phyloP scores from a whole-genome alignment of 2,888 invertebrate genomes.

The Ectropis crepuscularia region DNA sequence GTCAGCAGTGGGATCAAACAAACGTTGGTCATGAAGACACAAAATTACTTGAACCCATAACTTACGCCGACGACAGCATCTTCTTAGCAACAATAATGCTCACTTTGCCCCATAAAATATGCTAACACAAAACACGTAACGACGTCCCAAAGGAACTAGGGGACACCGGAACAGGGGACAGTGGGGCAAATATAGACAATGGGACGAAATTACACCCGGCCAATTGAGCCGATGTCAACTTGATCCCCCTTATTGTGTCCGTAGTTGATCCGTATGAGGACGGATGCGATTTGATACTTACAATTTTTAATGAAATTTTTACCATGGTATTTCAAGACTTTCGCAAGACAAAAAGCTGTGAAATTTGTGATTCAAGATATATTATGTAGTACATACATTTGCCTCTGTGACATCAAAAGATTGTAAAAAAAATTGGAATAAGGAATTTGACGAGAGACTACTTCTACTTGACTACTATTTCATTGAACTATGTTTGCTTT shows the following conservation, averaged over 20 bases:
- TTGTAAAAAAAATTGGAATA: too few species aligned
- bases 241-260: conserved; percentile 83
- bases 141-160: conserved; percentile 63
- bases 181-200: conserved; percentile 76
- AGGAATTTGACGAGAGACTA: too few species aligned
- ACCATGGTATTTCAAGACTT: too few species aligned
- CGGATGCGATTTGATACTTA: conserved; percentile 60
- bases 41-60: conserved; percentile 3
- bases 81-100: conserved; percentile 59
- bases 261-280: conserved; percentile 59
- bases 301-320: conserved; percentile 3
- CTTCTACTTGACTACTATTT: too few species aligned
- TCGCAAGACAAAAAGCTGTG: too few species aligned
- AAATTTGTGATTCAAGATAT: too few species aligned
- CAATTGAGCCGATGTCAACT: conserved; percentile 81
- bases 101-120: conserved; percentile 64
- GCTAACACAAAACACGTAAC: conserved; percentile 71
- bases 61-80: conserved; percentile 7
- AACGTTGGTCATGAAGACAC: too few species aligned
- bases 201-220: conserved; percentile 80
- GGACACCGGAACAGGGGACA: conserved; percentile 56
- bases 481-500: too few species aligned
- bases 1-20: too few species aligned
- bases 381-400: too few species aligned
- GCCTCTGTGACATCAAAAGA: too few species aligned